A percentile compares a stretch with the other conserved stretches of the same genome.
Conservation (phyloP, 2,888 invertebrate species). For the Drosophila koepferae region DNA sequence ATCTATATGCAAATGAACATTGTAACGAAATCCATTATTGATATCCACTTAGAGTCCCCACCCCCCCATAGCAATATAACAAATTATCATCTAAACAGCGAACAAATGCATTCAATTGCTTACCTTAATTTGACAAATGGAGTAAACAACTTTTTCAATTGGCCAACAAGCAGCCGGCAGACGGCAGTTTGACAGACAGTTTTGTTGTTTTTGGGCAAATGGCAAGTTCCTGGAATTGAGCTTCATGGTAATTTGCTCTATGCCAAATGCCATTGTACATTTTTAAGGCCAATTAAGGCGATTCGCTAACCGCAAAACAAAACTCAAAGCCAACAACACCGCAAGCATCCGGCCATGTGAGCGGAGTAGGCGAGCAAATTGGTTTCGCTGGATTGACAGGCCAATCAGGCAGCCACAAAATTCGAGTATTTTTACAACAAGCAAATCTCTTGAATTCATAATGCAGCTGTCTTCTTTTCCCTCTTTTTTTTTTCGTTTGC, state of each 20-base stretch:
- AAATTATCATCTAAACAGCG: neutral
- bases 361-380: neutral
- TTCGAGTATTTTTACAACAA: neutral
- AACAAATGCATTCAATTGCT: constrained; percentile 6
- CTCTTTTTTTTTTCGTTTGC: neutral
- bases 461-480: constrained; percentile 2
- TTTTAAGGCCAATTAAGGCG: constrained; percentile 43
- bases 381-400: constrained; percentile 1
- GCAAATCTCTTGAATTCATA: constrained; percentile 14
- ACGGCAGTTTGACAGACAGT: neutral
- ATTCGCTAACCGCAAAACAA: constrained; percentile 4
- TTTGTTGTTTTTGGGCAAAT: neutral
- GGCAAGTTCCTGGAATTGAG: constrained; percentile 23
- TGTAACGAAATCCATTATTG: neutral
- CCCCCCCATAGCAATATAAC: neutral
- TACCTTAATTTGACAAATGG: constrained; percentile 14
- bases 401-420: neutral
- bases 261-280: constrained; percentile 8
- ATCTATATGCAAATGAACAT: neutral
- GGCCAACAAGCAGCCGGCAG: neutral
- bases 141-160: neutral
- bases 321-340: neutral
- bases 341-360: constrained; percentile 11
- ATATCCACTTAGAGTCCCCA: neutral
- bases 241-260: constrained; percentile 7